phyloP scores from a whole-genome alignment of 2,888 invertebrate genomes.

The Arrhopalites spinosus region DNA sequence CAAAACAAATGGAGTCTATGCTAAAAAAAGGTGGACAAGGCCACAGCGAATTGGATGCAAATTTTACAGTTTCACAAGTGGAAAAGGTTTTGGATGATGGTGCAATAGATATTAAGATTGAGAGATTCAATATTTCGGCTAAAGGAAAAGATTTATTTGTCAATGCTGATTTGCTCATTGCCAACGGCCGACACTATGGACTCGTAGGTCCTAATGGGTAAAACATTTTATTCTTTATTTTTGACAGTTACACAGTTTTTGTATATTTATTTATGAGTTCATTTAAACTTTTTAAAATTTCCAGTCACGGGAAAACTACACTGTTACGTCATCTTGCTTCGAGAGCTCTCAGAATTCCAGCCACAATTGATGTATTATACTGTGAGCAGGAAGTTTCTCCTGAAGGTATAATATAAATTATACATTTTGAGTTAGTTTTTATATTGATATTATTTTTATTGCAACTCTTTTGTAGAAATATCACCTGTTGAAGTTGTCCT shows the following conservation, averaged over 20 bases:
- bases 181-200: slow-evolving; percentile 92
- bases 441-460: no score
- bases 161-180: slow-evolving; percentile 91
- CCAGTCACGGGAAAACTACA: slow-evolving; percentile 96
- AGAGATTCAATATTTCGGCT: slow-evolving; percentile 96
- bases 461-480: no score
- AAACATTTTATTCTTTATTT: slow-evolving; percentile 49
- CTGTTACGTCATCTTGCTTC: slow-evolving; percentile 89
- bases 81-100: slow-evolving; percentile 72
- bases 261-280: background rate
- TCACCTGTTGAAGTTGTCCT: slow-evolving; percentile 92
- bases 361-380: slow-evolving; percentile 92
- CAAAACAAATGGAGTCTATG: slow-evolving; percentile 82
- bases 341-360: slow-evolving; percentile 89
- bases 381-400: slow-evolving; percentile 99
- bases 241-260: background rate
- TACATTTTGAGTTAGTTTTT: no score
- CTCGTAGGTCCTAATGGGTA: slow-evolving; percentile 97
- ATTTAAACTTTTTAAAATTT: slow-evolving; percentile 5
- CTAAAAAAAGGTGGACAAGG: slow-evolving; percentile 87
- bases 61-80: slow-evolving; percentile 91
- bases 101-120: slow-evolving; percentile 96
- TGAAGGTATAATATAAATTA: no score
- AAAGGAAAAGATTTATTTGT: slow-evolving; percentile 96
- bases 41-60: slow-evolving; percentile 85